These are phyloP conservation scores for Dromaius novaehollandiae DNA, from an alignment of 2,113 vertebrate genomes.

Conservation along the genomic window DNA sequence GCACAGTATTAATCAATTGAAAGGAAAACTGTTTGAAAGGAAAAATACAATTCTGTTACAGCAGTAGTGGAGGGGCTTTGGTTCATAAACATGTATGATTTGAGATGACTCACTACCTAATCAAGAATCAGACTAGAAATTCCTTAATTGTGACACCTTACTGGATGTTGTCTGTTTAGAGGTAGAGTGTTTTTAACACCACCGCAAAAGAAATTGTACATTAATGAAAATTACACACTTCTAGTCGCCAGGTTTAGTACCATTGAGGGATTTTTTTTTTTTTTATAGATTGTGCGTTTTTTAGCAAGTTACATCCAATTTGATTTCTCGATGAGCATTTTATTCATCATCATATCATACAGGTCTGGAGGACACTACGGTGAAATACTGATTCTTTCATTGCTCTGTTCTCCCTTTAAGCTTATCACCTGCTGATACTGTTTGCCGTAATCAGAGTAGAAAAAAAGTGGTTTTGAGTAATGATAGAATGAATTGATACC, in stretches of 20 bases:
- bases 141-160: not conserved
- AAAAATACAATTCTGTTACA: not conserved
- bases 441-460: not conserved
- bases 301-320: not conserved
- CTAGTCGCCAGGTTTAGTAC: not conserved
- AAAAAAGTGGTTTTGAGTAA: not conserved
- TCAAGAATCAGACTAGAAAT: not conserved
- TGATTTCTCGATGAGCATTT: not conserved
- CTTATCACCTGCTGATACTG: not conserved
- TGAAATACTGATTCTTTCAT: not conserved
- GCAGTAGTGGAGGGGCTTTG: not conserved
- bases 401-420: not conserved
- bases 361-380: not conserved
- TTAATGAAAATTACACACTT: not conserved
- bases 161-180: not conserved
- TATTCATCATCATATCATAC: not conserved
- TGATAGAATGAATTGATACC: not conserved
- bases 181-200: not conserved
- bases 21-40: not conserved
- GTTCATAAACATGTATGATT: not conserved
- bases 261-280: not conserved
- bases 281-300: not conserved
- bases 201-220: not conserved
- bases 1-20: not conserved
- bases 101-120: not conserved